Evolutionary conservation across 2,113 vertebrate genomes (phyloP).

Genomic region (Phrynosoma blainvillii): DNA sequence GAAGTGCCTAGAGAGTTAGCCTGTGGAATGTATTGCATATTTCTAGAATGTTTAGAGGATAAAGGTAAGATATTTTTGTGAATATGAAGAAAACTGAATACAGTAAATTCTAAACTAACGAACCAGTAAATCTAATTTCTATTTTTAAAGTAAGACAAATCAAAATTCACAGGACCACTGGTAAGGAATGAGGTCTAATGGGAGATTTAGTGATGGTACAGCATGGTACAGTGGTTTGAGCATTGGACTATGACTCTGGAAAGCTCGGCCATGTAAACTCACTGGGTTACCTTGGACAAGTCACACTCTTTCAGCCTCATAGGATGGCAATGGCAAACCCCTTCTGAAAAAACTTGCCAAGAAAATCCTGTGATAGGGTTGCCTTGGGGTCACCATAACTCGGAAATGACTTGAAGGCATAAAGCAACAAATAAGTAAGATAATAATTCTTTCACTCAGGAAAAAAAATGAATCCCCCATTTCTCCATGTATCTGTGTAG

Average conservation of each 20-base stretch:
- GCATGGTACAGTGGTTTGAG: too few species aligned
- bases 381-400: too few species aligned
- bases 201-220: neutral
- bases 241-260: too few species aligned
- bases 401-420: too few species aligned
- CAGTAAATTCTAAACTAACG: neutral
- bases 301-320: too few species aligned
- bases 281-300: too few species aligned
- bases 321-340: too few species aligned
- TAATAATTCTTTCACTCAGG: neutral
- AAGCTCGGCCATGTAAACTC: too few species aligned
- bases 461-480: neutral
- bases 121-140: neutral
- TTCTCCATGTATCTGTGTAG: neutral
- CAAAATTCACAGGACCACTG: neutral
- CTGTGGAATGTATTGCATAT: neutral
- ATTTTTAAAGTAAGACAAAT: neutral
- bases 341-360: too few species aligned
- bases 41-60: neutral
- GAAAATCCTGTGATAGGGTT: too few species aligned
- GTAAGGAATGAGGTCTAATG: too few species aligned
- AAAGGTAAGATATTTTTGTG: neutral
- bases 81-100: neutral
- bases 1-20: neutral
- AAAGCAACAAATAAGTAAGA: neutral